These are phyloP conservation scores for Bos indicus DNA, from an alignment of 2,113 vertebrate genomes.

Conservation along the genomic window DNA sequence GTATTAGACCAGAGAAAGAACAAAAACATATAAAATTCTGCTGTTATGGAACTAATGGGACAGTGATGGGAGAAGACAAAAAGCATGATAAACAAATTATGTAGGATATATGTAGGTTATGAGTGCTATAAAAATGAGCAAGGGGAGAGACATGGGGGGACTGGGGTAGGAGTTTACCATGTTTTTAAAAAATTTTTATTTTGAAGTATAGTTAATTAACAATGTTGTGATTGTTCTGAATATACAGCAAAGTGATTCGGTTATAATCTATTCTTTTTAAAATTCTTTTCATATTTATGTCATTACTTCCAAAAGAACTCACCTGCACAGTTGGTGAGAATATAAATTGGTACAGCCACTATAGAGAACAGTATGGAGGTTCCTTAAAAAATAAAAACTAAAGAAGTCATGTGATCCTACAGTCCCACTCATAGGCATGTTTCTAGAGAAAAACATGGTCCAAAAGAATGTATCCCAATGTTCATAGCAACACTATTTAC, in stretches of 20 bases:
- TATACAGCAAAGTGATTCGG: neutral
- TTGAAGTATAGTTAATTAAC: neutral
- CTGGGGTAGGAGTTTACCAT: neutral
- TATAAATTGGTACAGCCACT: neutral
- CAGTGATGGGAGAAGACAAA: neutral
- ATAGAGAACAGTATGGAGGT: neutral
- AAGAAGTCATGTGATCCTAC: neutral
- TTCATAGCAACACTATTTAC: neutral
- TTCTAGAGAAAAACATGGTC: neutral
- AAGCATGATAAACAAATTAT: neutral
- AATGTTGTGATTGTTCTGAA: neutral
- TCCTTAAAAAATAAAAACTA: neutral
- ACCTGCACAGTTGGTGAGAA: neutral
- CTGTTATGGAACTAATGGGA: neutral
- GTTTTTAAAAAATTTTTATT: neutral
- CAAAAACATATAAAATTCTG: neutral
- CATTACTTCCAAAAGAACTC: neutral
- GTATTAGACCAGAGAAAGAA: neutral
- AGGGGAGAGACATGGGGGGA: too few relatives aligned
- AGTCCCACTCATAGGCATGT: neutral
- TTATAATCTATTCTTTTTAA: neutral
- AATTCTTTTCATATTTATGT: neutral
- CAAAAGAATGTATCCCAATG: neutral
- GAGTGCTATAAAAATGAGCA: neutral
- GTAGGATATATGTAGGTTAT: neutral